phyloP scores from a whole-genome alignment of 2,888 invertebrate genomes.

The Eilema sororculum region DNA sequence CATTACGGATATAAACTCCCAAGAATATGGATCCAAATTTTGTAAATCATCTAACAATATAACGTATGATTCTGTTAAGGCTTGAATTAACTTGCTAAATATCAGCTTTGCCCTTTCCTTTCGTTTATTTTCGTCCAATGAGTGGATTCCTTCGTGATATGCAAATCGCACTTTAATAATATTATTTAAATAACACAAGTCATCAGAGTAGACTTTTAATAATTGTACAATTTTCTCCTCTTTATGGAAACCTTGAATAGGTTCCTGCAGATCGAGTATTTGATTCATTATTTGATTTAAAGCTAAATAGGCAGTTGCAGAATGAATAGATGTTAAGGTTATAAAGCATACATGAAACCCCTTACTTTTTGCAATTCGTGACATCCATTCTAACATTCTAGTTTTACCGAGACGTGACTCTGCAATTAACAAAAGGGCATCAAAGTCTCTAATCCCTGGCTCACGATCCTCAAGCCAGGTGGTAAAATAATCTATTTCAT shows the following conservation, averaged over 20 bases:
- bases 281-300: constrained; percentile 79
- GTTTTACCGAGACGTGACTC: constrained; percentile 87
- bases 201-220: constrained; percentile 68
- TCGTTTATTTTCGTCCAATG: constrained; percentile 68
- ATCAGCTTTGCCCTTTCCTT: constrained; percentile 73
- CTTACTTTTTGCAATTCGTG: constrained; percentile 65
- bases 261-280: constrained; percentile 73
- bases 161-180: constrained; percentile 85
- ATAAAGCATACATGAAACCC: constrained; percentile 62
- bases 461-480: constrained; percentile 67
- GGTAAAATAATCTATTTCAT: constrained; percentile 81
- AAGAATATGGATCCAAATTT: constrained; percentile 78
- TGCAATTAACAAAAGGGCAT: constrained; percentile 87
- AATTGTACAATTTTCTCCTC: constrained; percentile 76
- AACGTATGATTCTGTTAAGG: constrained; percentile 65
- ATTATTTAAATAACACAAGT: constrained; percentile 86
- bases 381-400: constrained; percentile 85
- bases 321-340: constrained; percentile 76
- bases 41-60: constrained; percentile 84
- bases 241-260: constrained; percentile 71
- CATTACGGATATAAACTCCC: constrained; percentile 77
- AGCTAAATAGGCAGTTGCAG: constrained; percentile 76
- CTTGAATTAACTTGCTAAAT: constrained; percentile 71
- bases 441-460: constrained; percentile 67
- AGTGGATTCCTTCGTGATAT: constrained; percentile 73